Conservation (phyloP, 1,140 invertebrate species). For the Drosophila persimilis region DNA sequence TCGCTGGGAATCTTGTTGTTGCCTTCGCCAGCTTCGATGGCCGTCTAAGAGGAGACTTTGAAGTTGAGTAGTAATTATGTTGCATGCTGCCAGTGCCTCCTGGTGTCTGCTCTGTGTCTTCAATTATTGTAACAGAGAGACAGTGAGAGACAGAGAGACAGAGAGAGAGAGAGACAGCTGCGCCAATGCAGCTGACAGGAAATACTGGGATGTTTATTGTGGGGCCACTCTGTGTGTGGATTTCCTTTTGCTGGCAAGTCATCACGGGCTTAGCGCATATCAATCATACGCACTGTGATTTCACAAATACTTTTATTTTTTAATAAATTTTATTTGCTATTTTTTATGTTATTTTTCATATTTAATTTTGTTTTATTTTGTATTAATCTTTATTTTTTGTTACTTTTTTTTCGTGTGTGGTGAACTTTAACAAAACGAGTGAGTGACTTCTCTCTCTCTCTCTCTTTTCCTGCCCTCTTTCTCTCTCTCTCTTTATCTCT, state of each 20-base stretch:
- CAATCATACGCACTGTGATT: constrained; percentile 44
- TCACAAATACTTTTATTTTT: neutral
- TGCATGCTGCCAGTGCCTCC: constrained; percentile 35
- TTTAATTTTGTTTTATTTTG: too few relatives aligned
- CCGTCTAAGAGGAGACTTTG: constrained; percentile 55
- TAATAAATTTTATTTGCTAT: too few relatives aligned
- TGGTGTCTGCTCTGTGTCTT: neutral
- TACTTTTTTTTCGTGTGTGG: constrained; percentile 2
- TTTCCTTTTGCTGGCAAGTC: constrained; percentile 19
- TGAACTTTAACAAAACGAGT: neutral
- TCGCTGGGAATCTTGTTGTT: constrained; percentile 28
- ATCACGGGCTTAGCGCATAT: constrained; percentile 18
- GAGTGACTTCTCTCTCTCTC: neutral
- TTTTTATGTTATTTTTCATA: too few relatives aligned
- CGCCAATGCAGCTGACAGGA: constrained; percentile 43
- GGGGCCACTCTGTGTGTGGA: constrained; percentile 9
- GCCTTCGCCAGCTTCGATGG: constrained; percentile 56
- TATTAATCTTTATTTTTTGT: neutral
- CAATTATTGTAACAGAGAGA: constrained; percentile 38
- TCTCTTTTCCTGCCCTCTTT: neutral
- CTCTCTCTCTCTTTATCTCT: constrained; percentile 2
- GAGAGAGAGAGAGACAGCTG: constrained; percentile 6
- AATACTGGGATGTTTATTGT: constrained; percentile 50
- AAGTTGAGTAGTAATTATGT: constrained; percentile 67
- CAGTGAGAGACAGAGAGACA: constrained; percentile 1